Base-by-base conservation (phyloP, 2,888 invertebrate species). In the Pseudococcus longispinus region DNA sequence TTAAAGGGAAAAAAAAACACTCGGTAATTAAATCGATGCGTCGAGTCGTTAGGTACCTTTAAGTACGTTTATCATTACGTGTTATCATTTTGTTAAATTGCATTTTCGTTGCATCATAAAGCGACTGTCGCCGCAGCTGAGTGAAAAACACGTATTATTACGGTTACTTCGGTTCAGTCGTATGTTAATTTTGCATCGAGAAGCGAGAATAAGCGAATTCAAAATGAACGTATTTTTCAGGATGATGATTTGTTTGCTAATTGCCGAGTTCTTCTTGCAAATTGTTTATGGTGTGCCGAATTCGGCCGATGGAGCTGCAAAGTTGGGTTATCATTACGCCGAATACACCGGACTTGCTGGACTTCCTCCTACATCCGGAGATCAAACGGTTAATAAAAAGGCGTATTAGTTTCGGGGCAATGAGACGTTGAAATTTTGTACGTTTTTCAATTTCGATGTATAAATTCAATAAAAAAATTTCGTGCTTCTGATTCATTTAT, bases 1-100 rank as follows among this genome's bases (percentile, higher is more conserved):
- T 46, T 46, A 46, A 51, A n/a, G n/a, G n/a, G 8, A 6, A 65
- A 23, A 65, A 26, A 23, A 65, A 65, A 23, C 23, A 26, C 65
- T 65, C 26, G 1, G 8, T 65, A 65, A 65, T 26, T 26, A 65
- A 65, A 65, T 65, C 26, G 65, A 65, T 15, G 23, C 65, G 4
- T 26, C 20, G 60, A 46, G 13, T 15, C 15, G 44, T 46, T 23
- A n/a, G n/a, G n/a, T n/a, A 60, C 60, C 20, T 60, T 65, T 65
- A 65, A 23, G 65, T 65, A 26, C 51, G 26, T 65, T 65, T 65
- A 26, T 26, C 65, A 65, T 65, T 65, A 65, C 23, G 23, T 13
- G 65, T 65, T 65, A 65, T 65, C 65, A 26, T 65, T 65, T 65
- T 23, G 23, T 23, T 65, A 65, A 65, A 65, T 65, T 65, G 65